Percentiles rank a stretch among this genome's conserved stretches.
phyloP scores from a whole-genome alignment of 2,113 vertebrate species.

The Aythya baeri region DNA sequence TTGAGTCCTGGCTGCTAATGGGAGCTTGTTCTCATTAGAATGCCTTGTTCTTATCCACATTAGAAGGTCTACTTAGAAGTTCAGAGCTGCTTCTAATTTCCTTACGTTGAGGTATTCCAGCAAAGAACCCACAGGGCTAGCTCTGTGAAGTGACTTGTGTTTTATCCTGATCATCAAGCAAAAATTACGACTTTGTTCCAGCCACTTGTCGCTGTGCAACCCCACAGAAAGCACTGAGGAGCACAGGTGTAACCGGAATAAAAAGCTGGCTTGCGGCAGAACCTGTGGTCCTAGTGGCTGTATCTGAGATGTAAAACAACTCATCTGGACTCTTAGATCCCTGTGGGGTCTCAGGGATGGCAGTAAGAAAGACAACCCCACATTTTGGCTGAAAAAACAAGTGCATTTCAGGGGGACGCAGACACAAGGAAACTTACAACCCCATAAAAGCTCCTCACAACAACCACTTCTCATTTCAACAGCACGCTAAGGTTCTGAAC shows the following conservation, averaged over 20 bases:
- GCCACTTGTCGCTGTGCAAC: neutral
- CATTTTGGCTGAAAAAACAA: neutral
- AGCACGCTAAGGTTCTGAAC: neutral
- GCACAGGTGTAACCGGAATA: neutral
- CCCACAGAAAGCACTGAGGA: neutral
- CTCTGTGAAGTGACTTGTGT: neutral
- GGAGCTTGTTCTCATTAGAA: neutral
- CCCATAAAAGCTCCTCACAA: neutral
- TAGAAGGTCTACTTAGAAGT: neutral
- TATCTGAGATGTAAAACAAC: neutral
- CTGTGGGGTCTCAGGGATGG: neutral
- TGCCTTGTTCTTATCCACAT: neutral
- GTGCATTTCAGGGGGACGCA: neutral
- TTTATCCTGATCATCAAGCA: neutral
- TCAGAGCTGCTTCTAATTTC: neutral
- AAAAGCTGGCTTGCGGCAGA: neutral
- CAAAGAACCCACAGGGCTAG: neutral
- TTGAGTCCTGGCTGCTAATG: neutral
- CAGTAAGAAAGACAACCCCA: neutral
- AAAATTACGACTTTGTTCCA: neutral
- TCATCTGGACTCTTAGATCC: neutral
- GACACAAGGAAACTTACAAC: neutral
- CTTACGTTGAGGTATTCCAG: rapidly evolving
- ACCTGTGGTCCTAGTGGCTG: neutral
- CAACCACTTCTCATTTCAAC: neutral